Evolutionary conservation across 1,140 invertebrate species (phyloP).

Genomic region (Hypsibius dujardini): DNA sequence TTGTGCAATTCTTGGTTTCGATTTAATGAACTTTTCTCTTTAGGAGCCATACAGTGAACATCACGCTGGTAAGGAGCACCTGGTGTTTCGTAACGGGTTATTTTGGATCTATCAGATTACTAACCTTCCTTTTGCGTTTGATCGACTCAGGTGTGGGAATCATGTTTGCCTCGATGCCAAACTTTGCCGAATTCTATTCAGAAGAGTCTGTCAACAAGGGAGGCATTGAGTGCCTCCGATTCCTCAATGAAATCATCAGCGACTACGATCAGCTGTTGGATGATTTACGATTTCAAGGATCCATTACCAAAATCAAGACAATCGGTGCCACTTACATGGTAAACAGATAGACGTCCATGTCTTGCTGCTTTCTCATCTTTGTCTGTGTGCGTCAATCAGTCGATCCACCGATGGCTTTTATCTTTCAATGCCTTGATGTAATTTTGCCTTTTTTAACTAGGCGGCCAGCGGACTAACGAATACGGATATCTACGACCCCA

Average conservation of each 20-base stretch:
- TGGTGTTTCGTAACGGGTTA: too few species aligned
- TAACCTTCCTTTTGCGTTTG: too few species aligned
- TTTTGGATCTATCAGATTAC: too few species aligned
- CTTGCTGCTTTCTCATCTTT: too few species aligned
- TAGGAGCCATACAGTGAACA: conserved; percentile 81
- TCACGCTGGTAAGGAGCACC: too few species aligned
- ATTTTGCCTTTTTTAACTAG: not conserved
- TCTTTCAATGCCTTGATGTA: not conserved
- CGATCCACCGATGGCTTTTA: not conserved
- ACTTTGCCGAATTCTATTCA: conserved; percentile 80
- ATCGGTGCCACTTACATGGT: conserved; percentile 93
- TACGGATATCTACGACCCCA: conserved; percentile 33
- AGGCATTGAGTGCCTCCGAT: conserved; percentile 79
- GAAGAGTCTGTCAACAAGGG: conserved; percentile 89
- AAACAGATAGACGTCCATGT: too few species aligned
- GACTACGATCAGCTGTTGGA: conserved; percentile 89
- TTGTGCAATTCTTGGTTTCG: conserved; percentile 21
- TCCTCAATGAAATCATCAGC: conserved; percentile 92
- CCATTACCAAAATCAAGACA: conserved; percentile 89
- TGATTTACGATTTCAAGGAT: conserved; percentile 56
- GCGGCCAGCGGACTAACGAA: conserved; percentile 70
- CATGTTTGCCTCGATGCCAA: conserved; percentile 82
- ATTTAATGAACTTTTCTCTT: conserved; percentile 26
- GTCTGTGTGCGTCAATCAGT: not conserved
- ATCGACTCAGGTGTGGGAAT: conserved; percentile 74